Conservation (phyloP, 2,113 vertebrate genomes). For the Junco hyemalis region DNA sequence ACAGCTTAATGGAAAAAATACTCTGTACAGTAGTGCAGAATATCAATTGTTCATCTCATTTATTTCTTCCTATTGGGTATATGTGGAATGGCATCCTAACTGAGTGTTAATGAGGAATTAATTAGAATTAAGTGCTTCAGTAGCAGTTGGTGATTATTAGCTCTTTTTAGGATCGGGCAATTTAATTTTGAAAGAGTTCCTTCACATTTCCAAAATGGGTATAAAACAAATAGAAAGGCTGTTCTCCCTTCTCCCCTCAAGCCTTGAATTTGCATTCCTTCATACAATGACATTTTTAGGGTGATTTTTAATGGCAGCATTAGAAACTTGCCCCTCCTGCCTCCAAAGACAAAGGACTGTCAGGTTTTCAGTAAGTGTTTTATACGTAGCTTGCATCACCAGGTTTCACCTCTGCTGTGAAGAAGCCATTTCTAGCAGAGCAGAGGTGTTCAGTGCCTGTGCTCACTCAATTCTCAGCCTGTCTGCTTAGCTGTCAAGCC, state of each 20-base stretch:
- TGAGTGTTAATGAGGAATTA: slow-evolving; percentile 53
- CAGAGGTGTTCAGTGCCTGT: not conserved
- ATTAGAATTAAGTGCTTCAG: slow-evolving; percentile 54
- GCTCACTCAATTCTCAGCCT: not conserved
- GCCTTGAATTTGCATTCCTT: slow-evolving; percentile 2
- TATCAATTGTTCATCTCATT: slow-evolving; percentile 31
- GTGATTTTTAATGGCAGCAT: not conserved
- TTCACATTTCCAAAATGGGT: not conserved
- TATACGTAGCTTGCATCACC: not conserved
- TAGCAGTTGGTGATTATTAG: slow-evolving; percentile 37
- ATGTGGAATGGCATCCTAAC: slow-evolving; percentile 37
- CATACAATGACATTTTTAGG: not conserved
- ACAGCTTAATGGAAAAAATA: not conserved
- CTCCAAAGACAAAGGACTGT: not conserved
- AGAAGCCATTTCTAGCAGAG: not conserved
- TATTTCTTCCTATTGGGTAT: slow-evolving; percentile 49
- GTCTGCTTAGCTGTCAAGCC: not conserved
- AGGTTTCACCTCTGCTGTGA: not conserved
- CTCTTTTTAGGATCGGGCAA: slow-evolving; percentile 13
- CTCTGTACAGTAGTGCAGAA: not conserved
- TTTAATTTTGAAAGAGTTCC: slow-evolving; percentile 31
- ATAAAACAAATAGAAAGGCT: not conserved
- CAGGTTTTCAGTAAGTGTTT: not conserved
- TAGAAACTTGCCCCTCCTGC: not conserved
- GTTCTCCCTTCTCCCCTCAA: not conserved